phyloP scores from a whole-genome alignment of 2,888 invertebrate genomes.

The Volucella inanis region DNA sequence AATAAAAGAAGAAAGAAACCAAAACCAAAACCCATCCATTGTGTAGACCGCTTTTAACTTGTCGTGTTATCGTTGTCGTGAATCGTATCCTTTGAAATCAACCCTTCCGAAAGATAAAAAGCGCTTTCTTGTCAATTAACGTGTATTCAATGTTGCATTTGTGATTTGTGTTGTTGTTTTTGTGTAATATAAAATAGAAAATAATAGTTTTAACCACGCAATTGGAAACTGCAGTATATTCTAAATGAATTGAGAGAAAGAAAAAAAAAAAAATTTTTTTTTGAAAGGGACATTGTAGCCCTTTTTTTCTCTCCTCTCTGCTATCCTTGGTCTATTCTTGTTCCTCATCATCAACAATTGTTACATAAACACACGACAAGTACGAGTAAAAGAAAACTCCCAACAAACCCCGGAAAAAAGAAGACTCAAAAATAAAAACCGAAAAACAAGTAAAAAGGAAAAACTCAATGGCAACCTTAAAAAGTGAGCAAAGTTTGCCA shows the following conservation, averaged over 20 bases:
- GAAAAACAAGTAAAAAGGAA: not conserved
- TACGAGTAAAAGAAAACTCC: slow-evolving; percentile 18
- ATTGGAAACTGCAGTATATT: slow-evolving; percentile 40
- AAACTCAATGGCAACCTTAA: slow-evolving; percentile 38
- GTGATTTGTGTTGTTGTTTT: slow-evolving; percentile 26
- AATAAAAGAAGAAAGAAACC: slow-evolving; percentile 4
- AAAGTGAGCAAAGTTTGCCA: slow-evolving; percentile 50
- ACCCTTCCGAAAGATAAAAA: slow-evolving; percentile 67
- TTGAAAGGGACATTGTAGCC: slow-evolving; percentile 48
- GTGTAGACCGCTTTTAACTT: slow-evolving; percentile 36
- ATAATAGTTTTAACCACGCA: slow-evolving; percentile 52
- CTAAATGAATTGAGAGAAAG: slow-evolving; percentile 55
- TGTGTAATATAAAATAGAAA: slow-evolving; percentile 32
- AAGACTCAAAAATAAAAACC: not conserved
- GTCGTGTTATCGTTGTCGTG: slow-evolving; percentile 39
- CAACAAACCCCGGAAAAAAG: slow-evolving; percentile 47
- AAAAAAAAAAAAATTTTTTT: not conserved
- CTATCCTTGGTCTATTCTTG: slow-evolving; percentile 40
- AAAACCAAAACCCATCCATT: slow-evolving; percentile 42
- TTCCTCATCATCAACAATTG: slow-evolving; percentile 66
- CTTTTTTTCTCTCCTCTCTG: slow-evolving; percentile 37
- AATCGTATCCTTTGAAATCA: slow-evolving; percentile 53
- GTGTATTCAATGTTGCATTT: slow-evolving; percentile 48
- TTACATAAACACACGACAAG: slow-evolving; percentile 68
- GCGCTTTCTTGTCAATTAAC: slow-evolving; percentile 70